phyloP scores from a whole-genome alignment of 2,113 vertebrate genomes.

The Nibea albiflora region DNA sequence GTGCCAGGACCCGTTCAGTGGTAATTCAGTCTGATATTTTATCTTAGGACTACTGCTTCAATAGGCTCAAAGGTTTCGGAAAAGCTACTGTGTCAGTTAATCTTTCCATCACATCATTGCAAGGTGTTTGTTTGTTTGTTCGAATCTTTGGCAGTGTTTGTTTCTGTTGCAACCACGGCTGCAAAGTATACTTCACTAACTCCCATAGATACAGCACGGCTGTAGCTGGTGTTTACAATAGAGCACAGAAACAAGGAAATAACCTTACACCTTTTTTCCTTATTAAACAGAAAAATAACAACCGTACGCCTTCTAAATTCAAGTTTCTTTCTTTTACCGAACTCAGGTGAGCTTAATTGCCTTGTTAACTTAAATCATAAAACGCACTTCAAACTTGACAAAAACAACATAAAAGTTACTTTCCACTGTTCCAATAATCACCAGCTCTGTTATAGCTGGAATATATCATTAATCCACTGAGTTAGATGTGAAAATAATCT shows the following conservation, averaged over 20 bases:
- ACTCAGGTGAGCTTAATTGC: too few species aligned
- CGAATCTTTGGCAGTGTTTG: neutral
- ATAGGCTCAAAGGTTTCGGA: slow-evolving; percentile 53
- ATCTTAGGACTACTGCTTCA: slow-evolving; percentile 17
- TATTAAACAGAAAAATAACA: too few species aligned
- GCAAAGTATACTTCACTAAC: neutral
- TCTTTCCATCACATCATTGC: neutral
- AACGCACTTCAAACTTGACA: too few species aligned
- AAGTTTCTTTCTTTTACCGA: too few species aligned
- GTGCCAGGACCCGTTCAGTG: slow-evolving; percentile 37
- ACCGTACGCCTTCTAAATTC: too few species aligned
- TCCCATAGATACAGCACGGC: neutral
- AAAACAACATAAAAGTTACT: too few species aligned
- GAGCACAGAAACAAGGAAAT: neutral
- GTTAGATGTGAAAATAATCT: too few species aligned
- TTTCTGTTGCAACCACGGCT: slow-evolving; percentile 3
- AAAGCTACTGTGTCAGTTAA: slow-evolving; percentile 25
- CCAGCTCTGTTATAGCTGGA: too few species aligned
- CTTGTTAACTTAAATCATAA: too few species aligned
- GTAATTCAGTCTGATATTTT: slow-evolving; percentile 45
- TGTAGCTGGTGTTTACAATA: neutral
- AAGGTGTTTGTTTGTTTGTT: slow-evolving; percentile 2
- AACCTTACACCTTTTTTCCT: too few species aligned
- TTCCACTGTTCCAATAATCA: too few species aligned
- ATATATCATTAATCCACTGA: too few species aligned